phyloP scores from a whole-genome alignment of 2,113 vertebrate genomes.

The Pongo pygmaeus region DNA sequence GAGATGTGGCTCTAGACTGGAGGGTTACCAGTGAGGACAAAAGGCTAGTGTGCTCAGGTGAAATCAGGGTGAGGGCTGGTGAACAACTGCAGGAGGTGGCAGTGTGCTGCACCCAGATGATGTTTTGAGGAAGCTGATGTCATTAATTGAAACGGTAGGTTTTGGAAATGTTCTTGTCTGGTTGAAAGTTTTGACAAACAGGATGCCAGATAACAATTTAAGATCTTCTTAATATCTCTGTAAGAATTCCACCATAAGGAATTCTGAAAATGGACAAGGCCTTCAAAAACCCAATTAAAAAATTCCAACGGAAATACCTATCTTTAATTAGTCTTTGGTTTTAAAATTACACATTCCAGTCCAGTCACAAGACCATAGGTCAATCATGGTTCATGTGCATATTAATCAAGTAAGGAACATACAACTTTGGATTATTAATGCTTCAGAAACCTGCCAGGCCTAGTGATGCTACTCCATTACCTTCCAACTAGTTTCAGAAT shows the following conservation, averaged over 20 bases:
- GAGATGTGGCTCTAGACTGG: too few species aligned
- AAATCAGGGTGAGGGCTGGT: not conserved
- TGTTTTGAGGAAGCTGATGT: not conserved
- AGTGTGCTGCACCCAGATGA: too few species aligned
- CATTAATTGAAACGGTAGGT: not conserved
- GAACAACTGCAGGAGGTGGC: fast-evolving
- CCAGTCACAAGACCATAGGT: not conserved
- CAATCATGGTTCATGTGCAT: not conserved
- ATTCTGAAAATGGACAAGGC: not conserved
- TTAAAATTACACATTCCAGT: not conserved
- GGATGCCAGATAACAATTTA: not conserved
- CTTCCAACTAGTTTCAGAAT: not conserved
- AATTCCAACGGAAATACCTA: not conserved
- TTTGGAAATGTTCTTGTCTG: not conserved
- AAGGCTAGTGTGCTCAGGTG: not conserved
- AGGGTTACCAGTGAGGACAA: not conserved
- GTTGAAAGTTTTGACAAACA: not conserved
- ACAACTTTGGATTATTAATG: not conserved
- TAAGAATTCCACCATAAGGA: not conserved
- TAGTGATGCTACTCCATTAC: not conserved
- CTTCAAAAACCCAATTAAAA: not conserved
- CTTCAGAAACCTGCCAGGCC: not conserved
- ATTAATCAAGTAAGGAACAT: not conserved
- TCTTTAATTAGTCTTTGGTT: not conserved
- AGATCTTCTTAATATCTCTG: not conserved